Evolutionary conservation across 92 coral and sea anemone species (phyloP).

Genomic region (Hydrozoanthus gracilis): DNA sequence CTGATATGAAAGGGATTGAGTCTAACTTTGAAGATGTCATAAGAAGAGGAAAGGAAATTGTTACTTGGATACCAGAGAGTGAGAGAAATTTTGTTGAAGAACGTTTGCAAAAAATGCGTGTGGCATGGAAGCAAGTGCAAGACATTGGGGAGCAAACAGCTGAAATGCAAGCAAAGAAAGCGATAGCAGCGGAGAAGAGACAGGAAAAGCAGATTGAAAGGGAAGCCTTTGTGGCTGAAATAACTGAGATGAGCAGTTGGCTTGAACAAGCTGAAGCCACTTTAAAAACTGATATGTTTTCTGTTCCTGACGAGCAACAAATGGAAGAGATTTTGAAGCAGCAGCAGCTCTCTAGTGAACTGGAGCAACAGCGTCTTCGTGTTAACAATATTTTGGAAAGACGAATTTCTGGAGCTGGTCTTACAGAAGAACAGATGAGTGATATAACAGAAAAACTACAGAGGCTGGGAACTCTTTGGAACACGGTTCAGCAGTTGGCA

Average conservation of each 20-base stretch:
- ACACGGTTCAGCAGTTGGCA: conserved; percentile 70
- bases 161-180: conserved; percentile 59
- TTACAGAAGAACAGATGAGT: conserved; percentile 62
- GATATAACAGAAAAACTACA: conserved; percentile 62
- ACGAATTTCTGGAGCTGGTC: conserved; percentile 40
- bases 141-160: conserved; percentile 71
- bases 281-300: conserved; percentile 80
- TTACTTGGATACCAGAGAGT: conserved; percentile 62
- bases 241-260: conserved; percentile 76
- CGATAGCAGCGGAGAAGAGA: conserved; percentile 53
- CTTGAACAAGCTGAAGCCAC: conserved; percentile 75
- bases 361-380: conserved; percentile 72
- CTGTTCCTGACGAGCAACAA: conserved; percentile 91
- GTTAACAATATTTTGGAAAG: conserved; percentile 69
- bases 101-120: conserved; percentile 69
- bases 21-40: conserved; percentile 71
- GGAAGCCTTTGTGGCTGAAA: conserved; percentile 60
- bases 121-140: conserved; percentile 75
- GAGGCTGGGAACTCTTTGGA: conserved; percentile 77
- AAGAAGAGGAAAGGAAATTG: conserved; percentile 67
- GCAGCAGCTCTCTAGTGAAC: conserved; percentile 75
- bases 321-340: conserved; percentile 84
- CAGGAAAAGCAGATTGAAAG: conserved; percentile 43
- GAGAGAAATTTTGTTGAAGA: conserved; percentile 69
- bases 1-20: conserved; percentile 30